Percentiles rank a stretch among this genome's conserved stretches.
phyloP scores from a whole-genome alignment of 2,797 vertebrate species.

The Danio tinwini region DNA sequence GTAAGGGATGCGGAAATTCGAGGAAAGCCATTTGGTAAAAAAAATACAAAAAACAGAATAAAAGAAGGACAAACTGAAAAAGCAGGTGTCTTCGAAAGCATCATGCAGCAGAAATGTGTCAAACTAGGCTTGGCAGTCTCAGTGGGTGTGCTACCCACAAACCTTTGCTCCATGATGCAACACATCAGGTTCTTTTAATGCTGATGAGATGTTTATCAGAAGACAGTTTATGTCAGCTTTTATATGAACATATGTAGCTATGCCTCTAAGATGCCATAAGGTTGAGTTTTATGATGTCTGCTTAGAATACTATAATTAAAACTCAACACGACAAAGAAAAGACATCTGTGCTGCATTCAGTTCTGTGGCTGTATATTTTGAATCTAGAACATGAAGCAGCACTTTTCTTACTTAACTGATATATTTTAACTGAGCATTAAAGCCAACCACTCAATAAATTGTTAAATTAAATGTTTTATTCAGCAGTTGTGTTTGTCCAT shows the following conservation, averaged over 20 bases:
- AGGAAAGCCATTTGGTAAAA: constrained; percentile 50
- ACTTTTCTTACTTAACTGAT: neutral
- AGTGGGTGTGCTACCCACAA: constrained; percentile 36
- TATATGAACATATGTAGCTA: constrained; percentile 30
- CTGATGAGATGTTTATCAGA: constrained; percentile 32
- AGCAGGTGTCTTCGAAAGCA: constrained; percentile 77
- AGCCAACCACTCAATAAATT: too few species aligned
- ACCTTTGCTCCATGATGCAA: constrained; percentile 26
- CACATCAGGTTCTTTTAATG: constrained; percentile 36
- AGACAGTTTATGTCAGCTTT: constrained; percentile 23
- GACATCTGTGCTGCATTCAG: constrained; percentile 18
- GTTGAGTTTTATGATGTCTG: constrained; percentile 33
- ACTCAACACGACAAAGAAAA: constrained; percentile 47
- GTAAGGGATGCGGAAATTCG: constrained; percentile 52
- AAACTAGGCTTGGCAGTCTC: constrained; percentile 84
- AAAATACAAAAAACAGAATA: constrained; percentile 62
- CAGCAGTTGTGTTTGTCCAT: too few species aligned
- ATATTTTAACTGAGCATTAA: neutral
- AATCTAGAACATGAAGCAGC: neutral
- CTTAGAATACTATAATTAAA: constrained; percentile 25
- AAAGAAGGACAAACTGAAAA: constrained; percentile 70
- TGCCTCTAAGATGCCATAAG: constrained; percentile 12
- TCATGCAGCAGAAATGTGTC: constrained; percentile 79
- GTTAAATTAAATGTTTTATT: too few species aligned
- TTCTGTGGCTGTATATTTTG: neutral